These are phyloP conservation scores for Xerus inauris DNA, from an alignment of 2,113 vertebrate species.

Conservation along the genomic window DNA sequence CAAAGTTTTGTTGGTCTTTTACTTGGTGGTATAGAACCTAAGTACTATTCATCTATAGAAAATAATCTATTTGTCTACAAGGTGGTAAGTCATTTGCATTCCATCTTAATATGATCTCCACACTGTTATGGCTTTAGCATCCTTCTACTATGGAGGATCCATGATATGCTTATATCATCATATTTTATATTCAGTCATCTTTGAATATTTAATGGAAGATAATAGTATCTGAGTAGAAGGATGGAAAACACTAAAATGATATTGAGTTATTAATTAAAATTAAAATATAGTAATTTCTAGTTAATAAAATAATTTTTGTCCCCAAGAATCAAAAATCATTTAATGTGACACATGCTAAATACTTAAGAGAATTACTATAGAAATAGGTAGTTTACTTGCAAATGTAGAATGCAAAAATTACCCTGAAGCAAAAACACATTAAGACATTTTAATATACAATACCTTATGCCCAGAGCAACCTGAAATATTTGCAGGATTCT, in stretches of 20 bases:
- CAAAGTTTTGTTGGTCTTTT: not conserved
- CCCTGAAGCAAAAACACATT: not conserved
- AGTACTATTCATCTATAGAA: not conserved
- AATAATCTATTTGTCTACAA: not conserved
- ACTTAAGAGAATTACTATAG: not conserved
- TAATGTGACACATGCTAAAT: not conserved
- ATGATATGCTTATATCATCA: not conserved
- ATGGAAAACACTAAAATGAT: not conserved
- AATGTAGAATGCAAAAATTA: not conserved
- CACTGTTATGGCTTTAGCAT: not conserved
- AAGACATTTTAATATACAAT: not conserved
- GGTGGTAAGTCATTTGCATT: not conserved
- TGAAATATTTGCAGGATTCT: not conserved
- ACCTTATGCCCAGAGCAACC: not conserved
- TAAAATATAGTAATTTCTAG: not conserved
- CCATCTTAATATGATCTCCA: not conserved
- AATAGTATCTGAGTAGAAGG: not conserved
- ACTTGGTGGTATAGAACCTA: not conserved
- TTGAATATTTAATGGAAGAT: not conserved
- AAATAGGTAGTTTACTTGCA: not conserved
- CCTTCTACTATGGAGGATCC: not conserved
- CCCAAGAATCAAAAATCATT: slow-evolving; percentile 2
- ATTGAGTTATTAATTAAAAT: slow-evolving; percentile 10
- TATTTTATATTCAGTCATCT: not conserved
- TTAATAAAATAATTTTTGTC: not conserved